These are phyloP conservation scores for Xenopus borealis DNA, from an alignment of 2,113 vertebrate genomes.

Conservation along the genomic window DNA sequence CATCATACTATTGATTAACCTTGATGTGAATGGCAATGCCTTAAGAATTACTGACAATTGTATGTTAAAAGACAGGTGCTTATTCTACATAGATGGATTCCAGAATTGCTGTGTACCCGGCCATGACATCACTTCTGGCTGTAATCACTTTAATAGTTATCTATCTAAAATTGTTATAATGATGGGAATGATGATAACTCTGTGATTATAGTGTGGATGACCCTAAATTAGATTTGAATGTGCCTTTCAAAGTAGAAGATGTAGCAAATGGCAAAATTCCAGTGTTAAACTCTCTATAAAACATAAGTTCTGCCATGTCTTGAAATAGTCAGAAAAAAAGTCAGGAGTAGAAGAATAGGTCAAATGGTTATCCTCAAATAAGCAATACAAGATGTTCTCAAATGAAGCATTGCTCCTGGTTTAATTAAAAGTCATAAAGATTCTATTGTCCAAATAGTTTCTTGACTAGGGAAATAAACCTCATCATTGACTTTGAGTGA, in stretches of 20 bases:
- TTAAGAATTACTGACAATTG: neutral
- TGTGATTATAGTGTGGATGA: slow-evolving; percentile 36
- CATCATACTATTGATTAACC: neutral
- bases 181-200: slow-evolving; percentile 21
- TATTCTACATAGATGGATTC: slow-evolving; percentile 24
- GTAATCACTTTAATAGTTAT: slow-evolving; percentile 24
- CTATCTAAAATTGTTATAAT: slow-evolving; percentile 8
- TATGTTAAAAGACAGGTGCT: neutral
- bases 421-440: no score
- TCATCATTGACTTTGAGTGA: no score
- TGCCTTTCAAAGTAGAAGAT: slow-evolving; percentile 28
- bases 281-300: neutral
- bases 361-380: no score
- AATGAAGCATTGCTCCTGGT: no score
- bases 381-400: no score
- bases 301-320: no score
- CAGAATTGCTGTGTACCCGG: neutral
- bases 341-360: no score
- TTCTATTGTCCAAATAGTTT: no score
- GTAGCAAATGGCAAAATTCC: slow-evolving; percentile 16
- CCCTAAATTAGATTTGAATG: slow-evolving; percentile 37
- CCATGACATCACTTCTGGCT: slow-evolving; percentile 33
- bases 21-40: neutral
- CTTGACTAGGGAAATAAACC: no score
- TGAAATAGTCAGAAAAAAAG: no score